Base-by-base conservation (phyloP, 2,113 vertebrate genomes). In the Seriola dumerili region DNA sequence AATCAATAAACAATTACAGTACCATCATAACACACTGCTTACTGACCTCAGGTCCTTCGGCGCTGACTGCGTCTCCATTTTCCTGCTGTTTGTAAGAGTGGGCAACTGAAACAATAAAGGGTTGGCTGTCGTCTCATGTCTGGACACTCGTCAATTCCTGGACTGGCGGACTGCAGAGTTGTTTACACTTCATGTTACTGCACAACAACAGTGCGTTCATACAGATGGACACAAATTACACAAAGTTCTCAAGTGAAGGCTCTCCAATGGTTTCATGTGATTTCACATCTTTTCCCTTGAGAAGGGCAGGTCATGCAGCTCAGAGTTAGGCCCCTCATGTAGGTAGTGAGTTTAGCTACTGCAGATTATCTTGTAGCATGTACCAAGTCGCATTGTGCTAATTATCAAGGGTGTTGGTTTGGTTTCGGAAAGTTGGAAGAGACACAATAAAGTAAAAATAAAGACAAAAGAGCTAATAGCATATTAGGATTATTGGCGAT, bases 1-100 rank as follows among this genome's bases (percentile, higher is more conserved):
- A 92, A 94, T 94, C 91, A 85, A 93, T 94, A 92, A 92, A 92
- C 90, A 91, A 88, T 94, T 90, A 92, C 81, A 79, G 75, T 25
- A 74, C 59, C 72, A 64, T 92, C 84, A 90, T 91, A 90, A 88
- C 87, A 85, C 78, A 82, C 82, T 83, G 76, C 83, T 87, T 32
- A 85, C 84, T 89, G 88, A 90, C 87, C 87, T 90, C 85, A 88
- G 83, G 88, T 91, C 90, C 89, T 84, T 72, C 16, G n/a, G 65
- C 23, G 52, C 46, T n/a, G 50, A 63, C 72, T 59, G 76, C 50
- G 80, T 86, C 85, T 92, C 87, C 79, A 73, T 83, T 88, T 87
- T 72, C 78, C 63, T 19, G 46, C 70, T 72, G 50, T 81, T 78
- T 86, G 77, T 69, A 70, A 16, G 70, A 50, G 29, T 29, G 52